These are phyloP conservation scores for Pherbina coryleti DNA, from an alignment of 2,888 invertebrate genomes.

Conservation along the genomic window DNA sequence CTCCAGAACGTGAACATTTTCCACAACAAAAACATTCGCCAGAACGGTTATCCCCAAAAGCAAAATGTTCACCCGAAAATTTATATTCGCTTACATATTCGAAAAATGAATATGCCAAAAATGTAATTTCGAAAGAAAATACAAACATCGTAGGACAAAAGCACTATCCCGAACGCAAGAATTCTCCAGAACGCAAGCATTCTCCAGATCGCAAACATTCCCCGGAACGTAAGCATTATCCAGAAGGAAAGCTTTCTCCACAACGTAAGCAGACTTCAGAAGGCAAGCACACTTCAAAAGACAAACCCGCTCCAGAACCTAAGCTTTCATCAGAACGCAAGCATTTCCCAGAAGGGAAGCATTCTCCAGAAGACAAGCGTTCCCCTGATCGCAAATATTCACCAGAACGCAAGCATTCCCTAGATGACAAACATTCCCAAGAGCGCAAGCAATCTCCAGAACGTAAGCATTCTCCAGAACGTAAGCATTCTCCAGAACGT, in stretches of 20 bases:
- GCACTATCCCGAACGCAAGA: neutral
- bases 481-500: neutral
- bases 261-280: neutral
- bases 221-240: neutral
- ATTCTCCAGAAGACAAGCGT: neutral
- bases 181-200: neutral
- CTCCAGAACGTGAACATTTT: neutral
- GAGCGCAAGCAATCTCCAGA: neutral
- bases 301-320: neutral
- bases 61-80: neutral
- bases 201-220: neutral
- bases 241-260: constrained; percentile 3
- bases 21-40: constrained; percentile 11
- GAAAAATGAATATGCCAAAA: too few species aligned
- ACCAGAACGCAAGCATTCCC: neutral
- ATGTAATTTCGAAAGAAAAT: too few species aligned
- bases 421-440: neutral
- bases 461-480: neutral
- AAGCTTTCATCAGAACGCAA: neutral
- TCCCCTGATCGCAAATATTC: neutral
- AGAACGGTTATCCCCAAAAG: neutral
- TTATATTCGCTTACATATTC: too few species aligned
- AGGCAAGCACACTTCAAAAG: neutral
- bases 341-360: neutral
- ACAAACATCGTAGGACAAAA: too few species aligned